A percentile compares a stretch with the other conserved stretches of the same genome.
Conservation (phyloP, 2,888 invertebrate species). For the Hoplodrina ambigua region DNA sequence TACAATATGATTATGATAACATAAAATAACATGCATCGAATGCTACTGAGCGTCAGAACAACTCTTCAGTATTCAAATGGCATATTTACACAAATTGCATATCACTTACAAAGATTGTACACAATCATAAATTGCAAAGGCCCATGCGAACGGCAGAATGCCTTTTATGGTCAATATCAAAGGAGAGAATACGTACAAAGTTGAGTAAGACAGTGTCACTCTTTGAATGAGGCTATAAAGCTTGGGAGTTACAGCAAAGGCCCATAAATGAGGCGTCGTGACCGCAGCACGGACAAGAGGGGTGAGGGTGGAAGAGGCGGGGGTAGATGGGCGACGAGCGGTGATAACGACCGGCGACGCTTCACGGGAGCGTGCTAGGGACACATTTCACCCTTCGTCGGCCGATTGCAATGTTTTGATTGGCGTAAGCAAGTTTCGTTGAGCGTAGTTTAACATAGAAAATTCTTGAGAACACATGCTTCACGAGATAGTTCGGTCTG, state of each 20-base stretch:
- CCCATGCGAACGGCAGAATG: slow-evolving; percentile 6
- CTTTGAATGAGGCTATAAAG: slow-evolving; percentile 45
- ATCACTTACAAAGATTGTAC: slow-evolving; percentile 19
- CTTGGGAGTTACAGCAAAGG: slow-evolving; percentile 33
- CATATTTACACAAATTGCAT: slow-evolving; percentile 46
- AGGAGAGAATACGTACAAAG: slow-evolving; percentile 25
- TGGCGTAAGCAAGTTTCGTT: background rate
- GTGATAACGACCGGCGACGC: slow-evolving; percentile 54
- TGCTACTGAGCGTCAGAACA: slow-evolving; percentile 14
- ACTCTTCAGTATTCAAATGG: slow-evolving; percentile 23
- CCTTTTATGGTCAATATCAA: slow-evolving; percentile 31
- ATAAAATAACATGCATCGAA: slow-evolving; percentile 10
- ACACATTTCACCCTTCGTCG: slow-evolving; percentile 64
- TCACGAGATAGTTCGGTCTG: slow-evolving; percentile 5
- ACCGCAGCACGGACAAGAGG: slow-evolving; percentile 39
- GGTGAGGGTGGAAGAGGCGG: slow-evolving; percentile 14
- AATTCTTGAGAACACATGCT: background rate
- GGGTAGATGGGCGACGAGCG: slow-evolving; percentile 34
- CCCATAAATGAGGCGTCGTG: slow-evolving; percentile 47
- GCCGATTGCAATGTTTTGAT: slow-evolving; percentile 37
- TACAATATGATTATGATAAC: slow-evolving; percentile 5
- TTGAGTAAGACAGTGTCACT: slow-evolving; percentile 21
- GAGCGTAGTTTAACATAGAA: background rate
- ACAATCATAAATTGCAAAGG: slow-evolving; percentile 32
- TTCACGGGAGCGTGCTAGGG: slow-evolving; percentile 34